These are phyloP conservation scores for Gnathonemus longibarbis DNA, from an alignment of 2,113 vertebrate species.

Conservation along the genomic window DNA sequence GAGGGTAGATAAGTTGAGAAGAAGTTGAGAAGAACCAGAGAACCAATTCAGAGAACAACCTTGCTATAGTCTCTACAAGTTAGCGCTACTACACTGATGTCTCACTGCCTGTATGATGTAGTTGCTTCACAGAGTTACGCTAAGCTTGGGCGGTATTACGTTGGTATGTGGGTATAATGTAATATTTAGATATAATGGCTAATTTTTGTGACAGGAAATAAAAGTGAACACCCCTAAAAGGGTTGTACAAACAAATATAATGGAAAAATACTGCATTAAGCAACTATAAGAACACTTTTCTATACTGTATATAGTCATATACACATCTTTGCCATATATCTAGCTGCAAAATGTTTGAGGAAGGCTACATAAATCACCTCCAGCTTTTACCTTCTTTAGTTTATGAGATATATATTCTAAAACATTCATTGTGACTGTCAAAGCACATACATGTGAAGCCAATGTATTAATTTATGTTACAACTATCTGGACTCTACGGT, in stretches of 20 bases:
- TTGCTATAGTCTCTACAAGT: no score
- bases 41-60: no score
- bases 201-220: background rate
- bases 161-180: background rate
- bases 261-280: background rate
- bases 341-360: background rate
- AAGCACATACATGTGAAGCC: background rate
- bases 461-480: background rate
- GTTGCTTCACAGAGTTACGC: no score
- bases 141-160: background rate
- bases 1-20: no score
- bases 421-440: background rate
- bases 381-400: background rate
- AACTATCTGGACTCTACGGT: background rate
- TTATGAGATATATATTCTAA: background rate
- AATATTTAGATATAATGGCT: background rate
- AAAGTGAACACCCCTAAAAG: background rate
- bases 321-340: background rate
- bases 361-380: background rate
- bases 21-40: no score
- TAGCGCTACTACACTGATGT: no score
- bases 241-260: background rate
- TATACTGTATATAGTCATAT: background rate
- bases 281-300: background rate
- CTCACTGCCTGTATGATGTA: no score